phyloP scores from a whole-genome alignment of 2,888 invertebrate genomes.

The Dolichomitus sp. region DNA sequence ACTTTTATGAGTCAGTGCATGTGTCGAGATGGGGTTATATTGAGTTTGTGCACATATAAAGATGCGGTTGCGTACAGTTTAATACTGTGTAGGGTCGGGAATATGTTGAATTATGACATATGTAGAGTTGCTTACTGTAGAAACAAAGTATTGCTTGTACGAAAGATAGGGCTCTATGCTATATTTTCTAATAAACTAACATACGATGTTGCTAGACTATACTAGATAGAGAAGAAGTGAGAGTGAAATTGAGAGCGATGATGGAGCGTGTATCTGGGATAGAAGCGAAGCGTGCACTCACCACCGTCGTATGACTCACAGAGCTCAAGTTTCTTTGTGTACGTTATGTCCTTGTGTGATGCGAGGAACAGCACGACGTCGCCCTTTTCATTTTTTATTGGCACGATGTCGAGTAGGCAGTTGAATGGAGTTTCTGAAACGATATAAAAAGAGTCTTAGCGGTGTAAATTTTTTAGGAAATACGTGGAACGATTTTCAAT shows the following conservation, averaged over 20 bases:
- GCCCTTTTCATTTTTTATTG: slow-evolving; percentile 99
- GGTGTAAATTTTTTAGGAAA: not conserved
- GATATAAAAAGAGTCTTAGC: slow-evolving; percentile 60
- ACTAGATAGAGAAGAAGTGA: slow-evolving; percentile 10
- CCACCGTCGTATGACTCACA: slow-evolving; percentile 95
- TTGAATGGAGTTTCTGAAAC: slow-evolving; percentile 95
- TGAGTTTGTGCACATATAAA: no score
- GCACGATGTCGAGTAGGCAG: slow-evolving; percentile 98
- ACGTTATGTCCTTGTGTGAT: slow-evolving; percentile 98
- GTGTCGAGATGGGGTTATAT: no score
- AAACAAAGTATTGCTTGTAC: no score
- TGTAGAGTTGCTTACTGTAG: no score
- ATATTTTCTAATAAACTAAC: slow-evolving; percentile 34
- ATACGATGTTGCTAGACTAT: not conserved
- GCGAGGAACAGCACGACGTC: slow-evolving; percentile 98
- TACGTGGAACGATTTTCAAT: not conserved
- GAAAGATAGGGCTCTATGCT: slow-evolving; percentile 1
- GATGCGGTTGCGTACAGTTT: no score
- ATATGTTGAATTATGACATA: no score
- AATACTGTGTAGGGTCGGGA: no score
- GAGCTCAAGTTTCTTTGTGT: slow-evolving; percentile 89
- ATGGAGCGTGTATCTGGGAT: slow-evolving; percentile 83
- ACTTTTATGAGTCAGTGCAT: no score
- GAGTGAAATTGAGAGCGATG: slow-evolving; percentile 83
- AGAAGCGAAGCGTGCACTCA: slow-evolving; percentile 87